phyloP scores from a whole-genome alignment of 2,113 vertebrate genomes.

The Ochotona princeps region DNA sequence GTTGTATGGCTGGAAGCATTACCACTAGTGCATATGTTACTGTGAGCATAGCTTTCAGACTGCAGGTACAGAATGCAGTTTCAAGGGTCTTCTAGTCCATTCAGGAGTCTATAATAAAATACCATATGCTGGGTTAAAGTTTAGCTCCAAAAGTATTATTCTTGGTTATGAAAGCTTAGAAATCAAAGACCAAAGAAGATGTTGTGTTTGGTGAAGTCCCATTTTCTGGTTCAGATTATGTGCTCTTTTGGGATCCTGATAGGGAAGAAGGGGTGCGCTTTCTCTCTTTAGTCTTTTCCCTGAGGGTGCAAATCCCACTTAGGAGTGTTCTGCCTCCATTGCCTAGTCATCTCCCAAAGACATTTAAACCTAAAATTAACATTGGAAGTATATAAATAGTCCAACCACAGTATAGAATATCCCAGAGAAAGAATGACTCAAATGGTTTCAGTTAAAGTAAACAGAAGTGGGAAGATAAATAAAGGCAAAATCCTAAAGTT shows the following conservation, averaged over 20 bases:
- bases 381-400: background rate
- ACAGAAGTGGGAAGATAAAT: background rate
- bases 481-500: background rate
- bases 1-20: background rate
- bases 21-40: background rate
- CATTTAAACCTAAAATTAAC: background rate
- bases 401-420: background rate
- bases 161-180: background rate
- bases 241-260: background rate
- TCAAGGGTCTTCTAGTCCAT: background rate
- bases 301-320: background rate
- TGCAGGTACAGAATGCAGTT: background rate
- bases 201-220: background rate
- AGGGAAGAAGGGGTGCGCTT: background rate
- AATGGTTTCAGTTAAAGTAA: background rate
- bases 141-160: background rate
- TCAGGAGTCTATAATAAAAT: background rate
- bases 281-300: background rate
- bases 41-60: background rate
- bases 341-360: background rate
- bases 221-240: background rate
- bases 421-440: background rate
- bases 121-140: background rate
- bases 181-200: background rate
- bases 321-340: background rate